Percentiles rank a stretch among this genome's conserved stretches.
Conservation (phyloP, 2,113 vertebrate genomes). For the Saguinus midas region DNA sequence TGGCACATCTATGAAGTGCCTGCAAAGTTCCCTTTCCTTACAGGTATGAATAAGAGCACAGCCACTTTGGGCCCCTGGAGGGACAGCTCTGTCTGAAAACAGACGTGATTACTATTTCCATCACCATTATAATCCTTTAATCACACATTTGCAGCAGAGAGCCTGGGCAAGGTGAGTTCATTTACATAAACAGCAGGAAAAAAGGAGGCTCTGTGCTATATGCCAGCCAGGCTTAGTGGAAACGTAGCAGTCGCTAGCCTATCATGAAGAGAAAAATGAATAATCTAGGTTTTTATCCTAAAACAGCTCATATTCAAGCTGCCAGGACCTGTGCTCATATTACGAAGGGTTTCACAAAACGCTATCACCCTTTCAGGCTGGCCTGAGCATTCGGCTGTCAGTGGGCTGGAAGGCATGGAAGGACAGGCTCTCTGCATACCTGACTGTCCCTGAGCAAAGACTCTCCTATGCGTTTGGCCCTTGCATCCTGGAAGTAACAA, state of each 20-base stretch:
- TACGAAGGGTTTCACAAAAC: background rate
- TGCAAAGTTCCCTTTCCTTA: background rate
- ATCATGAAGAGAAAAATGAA: constrained; percentile 50
- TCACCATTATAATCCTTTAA: constrained; percentile 76
- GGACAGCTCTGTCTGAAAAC: constrained; percentile 59
- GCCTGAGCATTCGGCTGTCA: background rate
- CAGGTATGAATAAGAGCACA: constrained; percentile 39
- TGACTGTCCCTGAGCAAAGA: background rate
- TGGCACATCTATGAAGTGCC: background rate
- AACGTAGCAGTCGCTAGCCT: background rate
- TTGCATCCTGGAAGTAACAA: background rate
- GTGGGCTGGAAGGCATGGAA: background rate
- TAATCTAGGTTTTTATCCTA: constrained; percentile 22
- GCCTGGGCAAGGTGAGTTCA: constrained; percentile 58
- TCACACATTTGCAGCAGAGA: constrained; percentile 71
- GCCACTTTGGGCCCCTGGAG: constrained; percentile 25
- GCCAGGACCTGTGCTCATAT: background rate
- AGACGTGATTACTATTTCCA: constrained; percentile 73
- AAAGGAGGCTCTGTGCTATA: constrained; percentile 47
- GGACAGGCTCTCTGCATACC: background rate
- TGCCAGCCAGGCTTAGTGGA: constrained; percentile 49
- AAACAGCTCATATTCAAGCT: background rate
- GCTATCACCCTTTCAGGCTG: background rate
- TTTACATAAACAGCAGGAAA: constrained; percentile 62
- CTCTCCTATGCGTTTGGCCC: background rate